Evolutionary conservation across 2,888 invertebrate genomes (phyloP).

Genomic region (Frankliniella intonsa): DNA sequence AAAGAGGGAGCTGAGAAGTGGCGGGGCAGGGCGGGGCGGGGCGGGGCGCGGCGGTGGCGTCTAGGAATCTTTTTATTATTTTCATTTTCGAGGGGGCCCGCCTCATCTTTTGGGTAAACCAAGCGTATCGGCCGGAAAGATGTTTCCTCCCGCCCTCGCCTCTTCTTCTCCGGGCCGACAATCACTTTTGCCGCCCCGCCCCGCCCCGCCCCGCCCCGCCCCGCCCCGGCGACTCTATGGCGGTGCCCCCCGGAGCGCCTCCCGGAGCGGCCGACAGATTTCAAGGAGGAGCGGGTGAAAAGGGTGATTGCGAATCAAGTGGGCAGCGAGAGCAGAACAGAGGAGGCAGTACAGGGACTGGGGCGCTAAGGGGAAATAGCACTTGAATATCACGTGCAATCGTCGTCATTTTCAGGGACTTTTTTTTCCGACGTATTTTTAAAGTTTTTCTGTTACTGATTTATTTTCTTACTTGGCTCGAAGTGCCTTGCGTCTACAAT

Average conservation of each 20-base stretch:
- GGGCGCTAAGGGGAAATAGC: too few species aligned
- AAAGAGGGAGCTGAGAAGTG: background rate
- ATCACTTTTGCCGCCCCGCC: background rate
- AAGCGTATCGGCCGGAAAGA: background rate
- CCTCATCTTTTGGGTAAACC: constrained; percentile 20
- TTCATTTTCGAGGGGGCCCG: background rate
- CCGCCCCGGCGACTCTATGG: background rate
- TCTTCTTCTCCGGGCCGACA: background rate
- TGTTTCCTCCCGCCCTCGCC: background rate
- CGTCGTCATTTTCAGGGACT: too few species aligned
- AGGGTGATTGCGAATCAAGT: too few species aligned
- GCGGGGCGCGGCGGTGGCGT: background rate
- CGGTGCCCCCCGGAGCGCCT: background rate
- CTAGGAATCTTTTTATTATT: constrained; percentile 3
- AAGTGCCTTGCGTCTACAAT: too few species aligned
- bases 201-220: background rate
- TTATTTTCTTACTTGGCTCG: too few species aligned
- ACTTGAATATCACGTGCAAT: too few species aligned
- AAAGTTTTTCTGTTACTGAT: too few species aligned
- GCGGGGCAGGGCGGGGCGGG: background rate
- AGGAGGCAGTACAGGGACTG: too few species aligned
- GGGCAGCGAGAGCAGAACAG: too few species aligned
- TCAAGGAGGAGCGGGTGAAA: too few species aligned
- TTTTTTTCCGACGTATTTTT: too few species aligned
- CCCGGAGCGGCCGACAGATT: too few species aligned